Percentiles rank a stretch among this genome's conserved stretches.
These are phyloP conservation scores for Megathymus violae DNA, from an alignment of 1,140 invertebrate genomes.

Conservation along the genomic window DNA sequence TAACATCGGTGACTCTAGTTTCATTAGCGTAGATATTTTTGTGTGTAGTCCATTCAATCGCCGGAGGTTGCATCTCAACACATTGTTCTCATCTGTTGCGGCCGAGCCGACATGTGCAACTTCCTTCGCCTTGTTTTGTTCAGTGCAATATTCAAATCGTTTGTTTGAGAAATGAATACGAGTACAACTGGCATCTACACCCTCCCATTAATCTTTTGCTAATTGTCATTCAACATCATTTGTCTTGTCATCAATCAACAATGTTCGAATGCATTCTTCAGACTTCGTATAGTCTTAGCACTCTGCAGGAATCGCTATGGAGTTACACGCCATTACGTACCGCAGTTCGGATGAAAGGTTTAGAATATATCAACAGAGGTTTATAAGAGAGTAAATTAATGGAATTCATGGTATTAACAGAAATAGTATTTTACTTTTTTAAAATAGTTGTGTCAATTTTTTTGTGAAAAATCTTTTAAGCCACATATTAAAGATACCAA, in stretches of 20 bases:
- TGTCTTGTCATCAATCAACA: neutral
- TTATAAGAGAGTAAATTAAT: too few relatives aligned
- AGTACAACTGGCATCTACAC: neutral
- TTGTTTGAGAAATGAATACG: conserved; percentile 10
- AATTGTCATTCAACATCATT: neutral
- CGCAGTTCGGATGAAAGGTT: too few relatives aligned
- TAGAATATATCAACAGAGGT: too few relatives aligned
- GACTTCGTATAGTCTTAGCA: neutral
- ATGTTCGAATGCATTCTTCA: neutral
- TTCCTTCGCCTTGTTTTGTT: conserved; percentile 44
- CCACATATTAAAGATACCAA: too few relatives aligned
- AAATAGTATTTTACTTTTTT: too few relatives aligned
- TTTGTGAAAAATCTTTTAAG: too few relatives aligned
- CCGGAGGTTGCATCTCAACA: conserved; percentile 21
- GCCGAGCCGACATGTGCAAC: conserved; percentile 40
- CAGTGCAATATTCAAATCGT: conserved; percentile 27
- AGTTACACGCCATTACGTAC: neutral
- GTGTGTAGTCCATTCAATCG: conserved; percentile 7
- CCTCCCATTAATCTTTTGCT: conserved; percentile 4
- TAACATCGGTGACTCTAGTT: too few relatives aligned
- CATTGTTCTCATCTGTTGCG: conserved; percentile 30
- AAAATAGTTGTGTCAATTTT: too few relatives aligned
- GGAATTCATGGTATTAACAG: too few relatives aligned
- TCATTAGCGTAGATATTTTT: neutral
- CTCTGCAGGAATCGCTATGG: neutral